These are phyloP conservation scores for Carterocephalus palaemon DNA, from an alignment of 2,888 invertebrate species.

Conservation along the genomic window DNA sequence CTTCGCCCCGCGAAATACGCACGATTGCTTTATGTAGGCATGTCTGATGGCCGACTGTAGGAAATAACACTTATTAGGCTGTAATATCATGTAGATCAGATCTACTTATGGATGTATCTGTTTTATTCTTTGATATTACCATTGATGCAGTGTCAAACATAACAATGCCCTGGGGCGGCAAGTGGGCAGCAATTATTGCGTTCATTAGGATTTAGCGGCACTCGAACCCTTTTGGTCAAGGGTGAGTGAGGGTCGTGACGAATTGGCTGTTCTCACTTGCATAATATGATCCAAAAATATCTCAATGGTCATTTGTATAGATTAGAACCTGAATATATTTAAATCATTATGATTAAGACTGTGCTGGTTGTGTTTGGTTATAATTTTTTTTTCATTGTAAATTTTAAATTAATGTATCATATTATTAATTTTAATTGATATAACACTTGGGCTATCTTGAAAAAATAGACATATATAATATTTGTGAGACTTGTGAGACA, in stretches of 20 bases:
- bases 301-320: slow-evolving; percentile 12
- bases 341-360: neutral
- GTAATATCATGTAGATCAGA: slow-evolving; percentile 20
- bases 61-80: too few relatives aligned
- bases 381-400: too few relatives aligned
- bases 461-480: too few relatives aligned
- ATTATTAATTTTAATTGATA: too few relatives aligned
- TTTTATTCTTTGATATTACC: slow-evolving; percentile 18
- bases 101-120: too few relatives aligned
- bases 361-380: too few relatives aligned
- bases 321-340: neutral
- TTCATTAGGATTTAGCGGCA: slow-evolving; percentile 73
- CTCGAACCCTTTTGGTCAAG: slow-evolving; percentile 46
- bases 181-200: slow-evolving; percentile 71
- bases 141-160: slow-evolving; percentile 32
- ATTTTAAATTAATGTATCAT: too few relatives aligned
- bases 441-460: too few relatives aligned
- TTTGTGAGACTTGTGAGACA: too few relatives aligned
- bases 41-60: too few relatives aligned
- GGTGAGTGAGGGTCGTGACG: slow-evolving; percentile 47
- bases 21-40: too few relatives aligned
- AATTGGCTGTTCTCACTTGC: slow-evolving; percentile 19
- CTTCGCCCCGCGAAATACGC: too few relatives aligned
- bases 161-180: slow-evolving; percentile 43
- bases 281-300: slow-evolving; percentile 10